Evolutionary conservation across 2,888 invertebrate species (phyloP).

Genomic region (Blera fallax): DNA sequence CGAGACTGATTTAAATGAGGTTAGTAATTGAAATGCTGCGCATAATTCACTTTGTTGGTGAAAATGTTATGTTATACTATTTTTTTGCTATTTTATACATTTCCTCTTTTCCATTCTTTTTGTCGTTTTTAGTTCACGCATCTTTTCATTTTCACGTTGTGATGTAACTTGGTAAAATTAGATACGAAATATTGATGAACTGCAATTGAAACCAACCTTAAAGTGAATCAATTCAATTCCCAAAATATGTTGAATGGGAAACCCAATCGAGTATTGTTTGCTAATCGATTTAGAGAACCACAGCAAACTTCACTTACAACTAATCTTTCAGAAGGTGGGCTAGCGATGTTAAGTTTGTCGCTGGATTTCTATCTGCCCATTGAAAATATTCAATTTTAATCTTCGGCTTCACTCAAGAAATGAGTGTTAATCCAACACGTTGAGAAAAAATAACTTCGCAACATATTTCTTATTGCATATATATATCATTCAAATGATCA

Average conservation of each 20-base stretch:
- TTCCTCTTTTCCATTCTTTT: no score
- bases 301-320: slow-evolving; percentile 59
- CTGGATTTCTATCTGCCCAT: slow-evolving; percentile 21
- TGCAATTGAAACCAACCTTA: no score
- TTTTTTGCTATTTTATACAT: no score
- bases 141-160: no score
- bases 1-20: no score
- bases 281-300: not conserved
- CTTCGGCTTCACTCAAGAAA: slow-evolving; percentile 7
- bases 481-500: slow-evolving; percentile 49
- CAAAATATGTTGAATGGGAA: not conserved
- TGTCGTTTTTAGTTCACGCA: no score
- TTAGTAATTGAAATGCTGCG: no score
- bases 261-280: slow-evolving; percentile 36
- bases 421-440: not conserved
- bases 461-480: not conserved
- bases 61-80: no score
- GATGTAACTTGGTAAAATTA: no score
- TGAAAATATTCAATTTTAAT: not conserved
- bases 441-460: not conserved
- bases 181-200: no score
- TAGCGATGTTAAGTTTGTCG: slow-evolving; percentile 60
- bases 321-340: slow-evolving; percentile 62
- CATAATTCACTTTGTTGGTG: no score
- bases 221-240: not conserved